These are phyloP conservation scores for Zaprionus capensis DNA, from an alignment of 1,140 invertebrate species.

Conservation along the genomic window DNA sequence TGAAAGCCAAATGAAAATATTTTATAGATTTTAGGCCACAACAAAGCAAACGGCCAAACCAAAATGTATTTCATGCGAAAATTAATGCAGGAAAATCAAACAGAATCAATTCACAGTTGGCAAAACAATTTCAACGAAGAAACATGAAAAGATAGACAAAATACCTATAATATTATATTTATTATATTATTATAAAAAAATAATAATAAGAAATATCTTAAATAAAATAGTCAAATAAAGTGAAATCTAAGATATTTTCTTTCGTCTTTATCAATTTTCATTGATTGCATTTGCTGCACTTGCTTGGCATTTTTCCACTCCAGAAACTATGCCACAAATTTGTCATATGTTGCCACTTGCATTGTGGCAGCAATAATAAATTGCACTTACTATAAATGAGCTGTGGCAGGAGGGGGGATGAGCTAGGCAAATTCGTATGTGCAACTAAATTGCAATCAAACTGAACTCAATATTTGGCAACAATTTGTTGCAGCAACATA, in stretches of 20 bases:
- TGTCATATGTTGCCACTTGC: not conserved
- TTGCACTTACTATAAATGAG: slow-evolving; percentile 1
- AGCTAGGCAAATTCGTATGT: slow-evolving; percentile 14
- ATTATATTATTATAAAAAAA: no score
- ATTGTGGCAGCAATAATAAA: slow-evolving; percentile 1
- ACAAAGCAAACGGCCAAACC: slow-evolving; percentile 14
- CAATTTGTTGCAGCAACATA: slow-evolving; percentile 40
- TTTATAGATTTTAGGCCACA: slow-evolving; percentile 47
- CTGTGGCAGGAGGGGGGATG: not conserved
- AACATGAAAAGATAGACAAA: not conserved
- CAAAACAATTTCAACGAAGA: not conserved
- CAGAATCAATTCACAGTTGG: slow-evolving; percentile 5
- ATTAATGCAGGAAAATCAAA: slow-evolving; percentile 6
- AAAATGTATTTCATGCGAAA: not conserved
- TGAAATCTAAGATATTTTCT: not conserved
- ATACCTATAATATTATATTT: no score
- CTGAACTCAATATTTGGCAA: slow-evolving; percentile 52
- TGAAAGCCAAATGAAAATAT: slow-evolving; percentile 54
- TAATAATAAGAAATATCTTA: no score
- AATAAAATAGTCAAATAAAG: not conserved
- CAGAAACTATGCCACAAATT: not conserved
- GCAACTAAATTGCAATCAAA: slow-evolving; percentile 50
- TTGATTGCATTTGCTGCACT: not conserved
- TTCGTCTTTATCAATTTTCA: not conserved
- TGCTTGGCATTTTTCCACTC: no score